Conservation (phyloP, 1,140 invertebrate species). For the Drosophila lini region DNA sequence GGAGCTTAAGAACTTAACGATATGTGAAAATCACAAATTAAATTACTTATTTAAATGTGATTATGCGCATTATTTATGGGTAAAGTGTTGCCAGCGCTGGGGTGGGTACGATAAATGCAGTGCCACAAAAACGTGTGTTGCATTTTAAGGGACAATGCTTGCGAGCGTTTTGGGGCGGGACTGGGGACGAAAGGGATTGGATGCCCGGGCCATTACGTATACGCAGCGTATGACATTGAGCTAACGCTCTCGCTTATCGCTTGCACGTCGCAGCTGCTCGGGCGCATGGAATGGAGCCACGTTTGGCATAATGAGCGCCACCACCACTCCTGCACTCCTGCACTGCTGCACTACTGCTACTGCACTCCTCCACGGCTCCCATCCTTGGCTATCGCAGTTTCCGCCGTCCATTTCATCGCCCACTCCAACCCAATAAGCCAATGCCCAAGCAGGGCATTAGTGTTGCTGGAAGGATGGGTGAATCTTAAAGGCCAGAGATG, state of each 20-base stretch:
- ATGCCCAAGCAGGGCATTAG: constrained; percentile 52
- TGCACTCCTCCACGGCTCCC: constrained; percentile 1
- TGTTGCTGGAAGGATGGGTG: constrained; percentile 16
- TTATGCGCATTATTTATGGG: constrained; percentile 79
- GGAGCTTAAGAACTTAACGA: constrained; percentile 64
- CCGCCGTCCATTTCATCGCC: constrained; percentile 13
- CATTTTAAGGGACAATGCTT: constrained; percentile 63
- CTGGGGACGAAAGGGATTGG: neutral
- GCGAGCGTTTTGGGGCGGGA: neutral
- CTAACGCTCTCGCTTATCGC: constrained; percentile 71
- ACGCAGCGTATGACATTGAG: constrained; percentile 72
- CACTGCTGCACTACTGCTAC: constrained; percentile 1
- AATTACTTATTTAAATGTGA: constrained; percentile 81
- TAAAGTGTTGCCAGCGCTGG: constrained; percentile 20
- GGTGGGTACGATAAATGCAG: constrained; percentile 64
- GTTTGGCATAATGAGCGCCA: constrained; percentile 73
- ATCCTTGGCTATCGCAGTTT: constrained; percentile 1
- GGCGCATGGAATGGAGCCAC: constrained; percentile 64
- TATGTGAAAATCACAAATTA: constrained; percentile 81
- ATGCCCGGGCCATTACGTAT: constrained; percentile 62
- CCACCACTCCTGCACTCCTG: constrained; percentile 10
- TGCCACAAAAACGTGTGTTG: constrained; percentile 72
- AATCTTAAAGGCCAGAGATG: constrained; percentile 18
- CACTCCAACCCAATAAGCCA: constrained; percentile 48
- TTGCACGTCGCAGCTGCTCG: constrained; percentile 71